Evolutionary conservation across 2,113 vertebrate genomes (phyloP), one percentile per base, ranked within the genome.

Genomic region (Saguinus midas): DNA sequence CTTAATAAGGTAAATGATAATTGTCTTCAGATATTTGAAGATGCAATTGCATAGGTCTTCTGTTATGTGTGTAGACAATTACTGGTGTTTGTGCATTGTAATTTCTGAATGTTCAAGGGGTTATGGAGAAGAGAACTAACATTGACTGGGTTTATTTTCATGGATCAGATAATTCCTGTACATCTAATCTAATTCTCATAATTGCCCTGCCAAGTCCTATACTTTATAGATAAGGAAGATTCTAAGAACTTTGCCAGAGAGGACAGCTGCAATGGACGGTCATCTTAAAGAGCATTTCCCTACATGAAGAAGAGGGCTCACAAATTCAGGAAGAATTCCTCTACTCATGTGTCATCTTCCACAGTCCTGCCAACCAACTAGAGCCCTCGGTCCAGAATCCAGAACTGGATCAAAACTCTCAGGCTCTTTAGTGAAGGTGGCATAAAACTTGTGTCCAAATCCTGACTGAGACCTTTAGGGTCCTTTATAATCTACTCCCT

Each of bases 21-120:
- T 85, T 93, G 27, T 79, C 57, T 64, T 79, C 18, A 58, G 93
- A 35, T 93, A 95, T 52, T 90, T 79, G 43, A 85, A 94, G 78
- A 88, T 73, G n/a, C 12, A 12, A 64, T 50, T 73, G 14, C 1
- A n/a, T 25, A 48, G 55, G 43, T 92, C 94, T 88, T 76, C 66
- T 35, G 12, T 58, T 87, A 57, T n/a, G 48, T 55, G 25, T 32
- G 14, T 35, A 85, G 72, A 66, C 27, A 84, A 37, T 50, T 82
- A 64, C 43, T 50, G 40, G 25, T 76, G 27, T 50, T 68, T 55
- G 37, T 48, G 6, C 80, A 10, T 29, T 45, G 35, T 68, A 61
- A 83, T 82, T 94, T 96, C 86, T 72, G 85, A 93, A 43, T 27
- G 23, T 61, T 40, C 37, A 18, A 78, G 35, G 84, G 21, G 27